Evolutionary conservation across 2,888 invertebrate genomes (phyloP).

Genomic region (Amiota mariae): DNA sequence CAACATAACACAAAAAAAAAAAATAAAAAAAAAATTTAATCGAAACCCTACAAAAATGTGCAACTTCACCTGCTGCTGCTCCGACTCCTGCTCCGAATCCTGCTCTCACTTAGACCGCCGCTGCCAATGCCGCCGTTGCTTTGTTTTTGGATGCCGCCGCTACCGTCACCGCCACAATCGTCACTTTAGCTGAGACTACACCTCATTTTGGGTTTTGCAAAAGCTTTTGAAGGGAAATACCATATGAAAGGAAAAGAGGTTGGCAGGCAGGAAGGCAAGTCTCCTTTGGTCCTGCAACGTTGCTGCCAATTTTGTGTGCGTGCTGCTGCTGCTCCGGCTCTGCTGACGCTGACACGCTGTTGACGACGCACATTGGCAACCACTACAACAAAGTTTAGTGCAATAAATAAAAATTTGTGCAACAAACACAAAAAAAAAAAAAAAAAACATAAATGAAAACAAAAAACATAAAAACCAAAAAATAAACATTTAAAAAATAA

Average conservation of each 20-base stretch:
- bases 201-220: not conserved
- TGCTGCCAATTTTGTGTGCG: not conserved
- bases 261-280: too few relatives aligned
- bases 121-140: constrained; percentile 9
- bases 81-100: constrained; percentile 31
- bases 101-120: too few relatives aligned
- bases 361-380: constrained; percentile 26
- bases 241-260: too few relatives aligned
- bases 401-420: constrained; percentile 45
- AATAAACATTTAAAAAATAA: constrained; percentile 33
- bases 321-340: too few relatives aligned
- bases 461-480: constrained; percentile 39
- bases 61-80: constrained; percentile 39
- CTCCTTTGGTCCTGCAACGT: constrained; percentile 16
- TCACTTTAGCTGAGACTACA: constrained; percentile 4
- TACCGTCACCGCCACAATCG: constrained; percentile 29
- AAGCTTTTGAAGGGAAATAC: too few relatives aligned
- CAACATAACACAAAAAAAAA: constrained; percentile 38
- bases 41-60: constrained; percentile 68
- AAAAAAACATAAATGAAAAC: constrained; percentile 35
- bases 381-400: constrained; percentile 46
- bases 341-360: constrained; percentile 9
- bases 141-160: constrained; percentile 11
- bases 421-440: constrained; percentile 36
- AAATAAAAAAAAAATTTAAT: constrained; percentile 50